A percentile compares a stretch with the other conserved stretches of the same genome.
phyloP scores from a whole-genome alignment of 2,797 vertebrate species.

The Hydrocynus forskahlii region DNA sequence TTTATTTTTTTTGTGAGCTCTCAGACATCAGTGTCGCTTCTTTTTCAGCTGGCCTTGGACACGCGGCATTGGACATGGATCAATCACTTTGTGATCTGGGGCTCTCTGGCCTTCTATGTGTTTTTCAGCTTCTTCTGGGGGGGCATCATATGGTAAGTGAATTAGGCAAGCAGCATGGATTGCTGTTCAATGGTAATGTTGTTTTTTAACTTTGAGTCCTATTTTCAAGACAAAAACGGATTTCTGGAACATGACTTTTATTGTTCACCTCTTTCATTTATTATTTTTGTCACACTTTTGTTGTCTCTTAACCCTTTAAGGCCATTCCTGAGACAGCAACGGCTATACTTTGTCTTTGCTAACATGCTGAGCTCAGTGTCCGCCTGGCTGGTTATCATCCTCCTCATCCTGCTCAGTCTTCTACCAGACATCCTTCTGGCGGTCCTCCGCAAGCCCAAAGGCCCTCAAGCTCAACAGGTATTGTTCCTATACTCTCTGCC shows the following conservation, averaged over 20 bases:
- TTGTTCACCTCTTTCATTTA: neutral
- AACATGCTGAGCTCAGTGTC: slow-evolving; percentile 94
- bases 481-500: slow-evolving; percentile 42
- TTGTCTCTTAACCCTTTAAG: slow-evolving; percentile 68
- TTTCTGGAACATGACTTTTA: no score
- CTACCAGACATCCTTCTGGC: slow-evolving; percentile 92
- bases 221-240: neutral
- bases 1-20: neutral
- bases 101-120: slow-evolving; percentile 94
- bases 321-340: slow-evolving; percentile 96
- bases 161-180: neutral
- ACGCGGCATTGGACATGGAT: slow-evolving; percentile 98
- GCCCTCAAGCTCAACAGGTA: slow-evolving; percentile 86
- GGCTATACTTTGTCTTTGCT: slow-evolving; percentile 97
- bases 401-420: slow-evolving; percentile 93
- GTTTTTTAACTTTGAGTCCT: neutral
- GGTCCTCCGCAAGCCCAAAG: slow-evolving; percentile 84
- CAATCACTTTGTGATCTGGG: slow-evolving; percentile 99
- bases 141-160: slow-evolving; percentile 93
- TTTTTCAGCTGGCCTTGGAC: slow-evolving; percentile 90
- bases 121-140: slow-evolving; percentile 99
- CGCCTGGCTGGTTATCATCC: slow-evolving; percentile 92
- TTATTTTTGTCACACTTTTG: neutral
- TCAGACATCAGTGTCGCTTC: neutral
- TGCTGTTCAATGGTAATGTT: neutral